These are phyloP conservation scores for Diabrotica balteata DNA, from an alignment of 2,888 invertebrate genomes.

Conservation along the genomic window DNA sequence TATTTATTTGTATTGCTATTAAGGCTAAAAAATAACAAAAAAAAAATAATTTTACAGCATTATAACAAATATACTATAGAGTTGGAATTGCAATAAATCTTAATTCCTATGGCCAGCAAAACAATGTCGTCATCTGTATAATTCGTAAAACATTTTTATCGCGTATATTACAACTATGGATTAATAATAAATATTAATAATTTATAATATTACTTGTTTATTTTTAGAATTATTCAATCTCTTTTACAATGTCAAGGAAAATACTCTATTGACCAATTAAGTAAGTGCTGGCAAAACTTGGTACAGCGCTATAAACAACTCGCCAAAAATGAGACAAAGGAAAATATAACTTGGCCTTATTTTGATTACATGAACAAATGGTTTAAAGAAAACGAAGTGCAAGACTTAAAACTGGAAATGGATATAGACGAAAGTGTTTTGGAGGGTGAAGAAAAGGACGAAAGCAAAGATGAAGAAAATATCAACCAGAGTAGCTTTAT, in stretches of 20 bases:
- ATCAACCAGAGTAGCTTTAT: not conserved
- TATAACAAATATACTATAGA: no score
- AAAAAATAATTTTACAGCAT: no score
- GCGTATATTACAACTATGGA: no score
- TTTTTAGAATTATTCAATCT: slow-evolving; percentile 43
- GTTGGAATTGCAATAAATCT: no score
- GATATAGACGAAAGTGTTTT: slow-evolving; percentile 23
- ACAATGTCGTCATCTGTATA: no score
- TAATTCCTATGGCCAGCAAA: no score
- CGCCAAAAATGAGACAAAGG: slow-evolving; percentile 38
- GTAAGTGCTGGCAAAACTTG: slow-evolving; percentile 49
- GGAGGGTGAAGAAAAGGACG: slow-evolving; percentile 32
- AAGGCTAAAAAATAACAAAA: no score
- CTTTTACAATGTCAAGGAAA: slow-evolving; percentile 44
- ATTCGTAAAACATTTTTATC: no score
- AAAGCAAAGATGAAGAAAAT: slow-evolving; percentile 22
- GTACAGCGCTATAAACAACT: slow-evolving; percentile 45
- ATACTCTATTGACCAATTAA: slow-evolving; percentile 45
- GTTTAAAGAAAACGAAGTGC: slow-evolving; percentile 36
- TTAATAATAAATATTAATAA: no score
- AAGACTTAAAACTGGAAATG: slow-evolving; percentile 34
- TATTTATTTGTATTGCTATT: no score
- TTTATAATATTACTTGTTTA: no score
- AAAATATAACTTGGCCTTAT: slow-evolving; percentile 46
- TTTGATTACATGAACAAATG: slow-evolving; percentile 46